Evolutionary conservation across 2,888 invertebrate genomes (phyloP).

Genomic region (Drepana falcataria): DNA sequence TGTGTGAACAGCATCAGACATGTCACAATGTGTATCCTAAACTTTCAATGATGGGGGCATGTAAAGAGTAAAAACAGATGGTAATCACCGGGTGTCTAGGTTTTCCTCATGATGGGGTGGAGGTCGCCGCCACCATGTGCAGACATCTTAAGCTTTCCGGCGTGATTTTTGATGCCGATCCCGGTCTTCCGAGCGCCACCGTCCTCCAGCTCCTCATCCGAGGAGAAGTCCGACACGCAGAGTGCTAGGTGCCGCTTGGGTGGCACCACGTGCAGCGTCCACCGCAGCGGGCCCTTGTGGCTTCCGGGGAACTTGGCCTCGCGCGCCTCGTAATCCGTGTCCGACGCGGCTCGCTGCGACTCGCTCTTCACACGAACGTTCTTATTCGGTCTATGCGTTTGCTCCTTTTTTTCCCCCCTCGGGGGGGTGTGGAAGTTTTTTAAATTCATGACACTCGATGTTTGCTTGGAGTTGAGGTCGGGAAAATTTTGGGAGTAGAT

Average conservation of each 20-base stretch:
- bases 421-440: constrained; percentile 77
- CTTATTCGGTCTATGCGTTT: constrained; percentile 51
- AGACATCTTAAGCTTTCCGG: constrained; percentile 54
- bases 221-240: constrained; percentile 64
- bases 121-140: constrained; percentile 71
- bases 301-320: constrained; percentile 35
- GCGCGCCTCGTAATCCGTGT: constrained; percentile 63
- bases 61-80: constrained; percentile 37
- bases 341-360: constrained; percentile 59
- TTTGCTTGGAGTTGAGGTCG: constrained; percentile 55
- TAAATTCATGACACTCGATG: constrained; percentile 67
- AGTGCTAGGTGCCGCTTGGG: constrained; percentile 61
- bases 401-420: constrained; percentile 75
- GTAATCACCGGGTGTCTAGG: constrained; percentile 29
- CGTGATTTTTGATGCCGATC: constrained; percentile 50
- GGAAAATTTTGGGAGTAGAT: constrained; percentile 73
- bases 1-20: constrained; percentile 17
- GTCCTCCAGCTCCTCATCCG: constrained; percentile 59
- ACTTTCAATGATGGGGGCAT: constrained; percentile 34
- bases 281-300: constrained; percentile 57
- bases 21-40: constrained; percentile 23
- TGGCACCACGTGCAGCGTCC: constrained; percentile 57
- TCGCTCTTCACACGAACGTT: constrained; percentile 49
- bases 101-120: constrained; percentile 62
- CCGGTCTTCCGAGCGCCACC: constrained; percentile 55